These are phyloP conservation scores for Oasisia sp. DNA, from an alignment of 2,888 invertebrate genomes.

Conservation along the genomic window DNA sequence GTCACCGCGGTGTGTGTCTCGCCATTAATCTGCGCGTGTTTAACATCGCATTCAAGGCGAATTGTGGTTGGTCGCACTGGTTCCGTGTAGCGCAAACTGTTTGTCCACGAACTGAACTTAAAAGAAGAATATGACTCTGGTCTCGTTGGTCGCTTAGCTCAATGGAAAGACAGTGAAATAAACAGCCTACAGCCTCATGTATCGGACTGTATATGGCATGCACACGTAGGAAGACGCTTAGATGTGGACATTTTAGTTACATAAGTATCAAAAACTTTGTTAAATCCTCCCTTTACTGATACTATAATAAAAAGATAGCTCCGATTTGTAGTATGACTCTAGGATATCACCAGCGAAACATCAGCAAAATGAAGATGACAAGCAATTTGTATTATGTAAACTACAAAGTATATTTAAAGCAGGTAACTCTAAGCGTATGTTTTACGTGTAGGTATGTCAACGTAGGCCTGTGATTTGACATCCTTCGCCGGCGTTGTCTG, in stretches of 20 bases:
- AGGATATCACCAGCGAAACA: neutral
- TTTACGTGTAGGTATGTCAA: neutral
- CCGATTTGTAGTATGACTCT: neutral
- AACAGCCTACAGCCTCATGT: too few relatives aligned
- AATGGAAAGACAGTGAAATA: too few relatives aligned
- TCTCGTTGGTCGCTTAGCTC: too few relatives aligned
- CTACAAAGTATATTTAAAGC: neutral
- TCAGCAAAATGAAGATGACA: neutral
- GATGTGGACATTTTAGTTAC: neutral
- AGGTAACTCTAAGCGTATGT: neutral
- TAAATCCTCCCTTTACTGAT: neutral
- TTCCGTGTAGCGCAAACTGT: neutral
- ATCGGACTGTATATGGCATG: neutral
- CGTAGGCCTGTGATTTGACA: neutral
- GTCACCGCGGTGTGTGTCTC: neutral
- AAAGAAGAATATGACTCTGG: too few relatives aligned
- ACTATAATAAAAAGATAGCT: neutral
- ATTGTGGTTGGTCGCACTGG: neutral
- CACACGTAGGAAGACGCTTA: neutral
- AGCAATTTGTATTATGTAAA: neutral
- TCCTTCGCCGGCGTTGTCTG: neutral
- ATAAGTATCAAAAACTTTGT: neutral
- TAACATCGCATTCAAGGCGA: neutral
- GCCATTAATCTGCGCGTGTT: neutral
- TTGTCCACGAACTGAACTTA: too few relatives aligned